Evolutionary conservation across 2,888 invertebrate genomes (phyloP), one percentile per base, ranked within the genome.

Genomic region (Chaetoderma sp.): DNA sequence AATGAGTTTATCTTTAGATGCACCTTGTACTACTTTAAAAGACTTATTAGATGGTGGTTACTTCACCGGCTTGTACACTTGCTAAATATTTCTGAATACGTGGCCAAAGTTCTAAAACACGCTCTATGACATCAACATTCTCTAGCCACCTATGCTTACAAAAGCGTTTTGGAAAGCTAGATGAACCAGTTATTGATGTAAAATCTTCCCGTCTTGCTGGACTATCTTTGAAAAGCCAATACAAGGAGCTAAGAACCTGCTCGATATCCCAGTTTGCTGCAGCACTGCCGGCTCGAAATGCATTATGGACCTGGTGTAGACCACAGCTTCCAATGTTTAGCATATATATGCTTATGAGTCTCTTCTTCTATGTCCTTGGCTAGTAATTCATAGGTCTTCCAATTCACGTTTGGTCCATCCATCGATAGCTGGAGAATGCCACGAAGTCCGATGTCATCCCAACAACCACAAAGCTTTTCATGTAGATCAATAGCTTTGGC

Each of bases 251-350:
- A 8, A 63, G 42, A 42, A 52, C 13, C 21, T 54, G 2, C 6
- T 13, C 30, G n/a, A 66, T 39, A 16, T 39, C 49, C 77, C 77
- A 79, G 5, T 67, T 44, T 10, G 74, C 68, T 54, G 54, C 61
- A 18, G 61, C 60, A 10, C 74, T 63, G 1, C 75, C 79, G 4
- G 77, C 68, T 67, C 76, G 77, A 25, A 81, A 79, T 21, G 77
- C 73, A 25, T 76, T 73, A 67, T 83, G 76, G 13, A 80, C 60
- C 23, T 69, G 67, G 60, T 82, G 81, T 6, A 83, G 65, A 27
- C 78, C 77, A 57, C 81, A 83, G 47, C 69, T 73, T 21, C 79
- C 79, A 18, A 80, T 61, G 18, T 79, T 67, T 18, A 82, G 39
- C 10, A 77, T n/a, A n/a, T n/a, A n/a, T n/a, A n/a, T n/a, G n/a